phyloP scores from a whole-genome alignment of 2,113 vertebrate species.

The Cacatua alba region DNA sequence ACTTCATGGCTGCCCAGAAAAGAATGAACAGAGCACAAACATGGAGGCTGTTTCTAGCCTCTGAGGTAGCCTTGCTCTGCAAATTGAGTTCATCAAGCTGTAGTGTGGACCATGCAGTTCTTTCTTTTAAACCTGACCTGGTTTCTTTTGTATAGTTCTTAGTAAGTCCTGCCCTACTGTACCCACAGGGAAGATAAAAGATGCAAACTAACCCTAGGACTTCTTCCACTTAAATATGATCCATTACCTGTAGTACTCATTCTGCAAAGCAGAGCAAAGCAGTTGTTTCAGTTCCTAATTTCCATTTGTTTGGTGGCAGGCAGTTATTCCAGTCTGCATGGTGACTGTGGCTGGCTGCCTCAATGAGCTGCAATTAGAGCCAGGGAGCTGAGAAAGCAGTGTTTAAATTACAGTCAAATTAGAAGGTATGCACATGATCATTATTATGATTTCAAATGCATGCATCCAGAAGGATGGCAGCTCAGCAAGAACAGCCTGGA shows the following conservation, averaged over 20 bases:
- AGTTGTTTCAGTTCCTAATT: slow-evolving; percentile 43
- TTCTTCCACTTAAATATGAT: background rate
- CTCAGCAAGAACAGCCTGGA: slow-evolving; percentile 15
- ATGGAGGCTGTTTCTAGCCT: background rate
- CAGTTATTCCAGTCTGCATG: slow-evolving; percentile 49
- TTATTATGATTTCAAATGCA: slow-evolving; percentile 43
- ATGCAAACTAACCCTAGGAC: slow-evolving; percentile 40
- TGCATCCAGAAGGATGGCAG: slow-evolving; percentile 44
- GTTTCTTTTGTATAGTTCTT: slow-evolving; percentile 11
- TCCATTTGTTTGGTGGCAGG: slow-evolving; percentile 41
- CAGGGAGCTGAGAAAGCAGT: slow-evolving; percentile 50
- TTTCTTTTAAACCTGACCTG: slow-evolving; percentile 40
- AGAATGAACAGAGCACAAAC: background rate
- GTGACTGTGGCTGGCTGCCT: slow-evolving; percentile 2
- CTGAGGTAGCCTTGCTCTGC: background rate
- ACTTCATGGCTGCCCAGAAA: background rate
- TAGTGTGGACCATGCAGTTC: background rate
- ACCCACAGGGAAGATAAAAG: slow-evolving; percentile 2
- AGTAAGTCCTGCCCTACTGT: background rate
- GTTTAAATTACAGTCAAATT: slow-evolving; percentile 58
- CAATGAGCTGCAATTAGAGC: slow-evolving; percentile 23
- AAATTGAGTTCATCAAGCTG: background rate
- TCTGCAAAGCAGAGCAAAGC: slow-evolving; percentile 28
- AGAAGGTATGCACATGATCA: slow-evolving; percentile 47
- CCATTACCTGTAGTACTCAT: slow-evolving; percentile 17